These are phyloP conservation scores for Holothuria glaberrima DNA, from an alignment of 35 echinoderm and acorn worm species.

Conservation along the genomic window DNA sequence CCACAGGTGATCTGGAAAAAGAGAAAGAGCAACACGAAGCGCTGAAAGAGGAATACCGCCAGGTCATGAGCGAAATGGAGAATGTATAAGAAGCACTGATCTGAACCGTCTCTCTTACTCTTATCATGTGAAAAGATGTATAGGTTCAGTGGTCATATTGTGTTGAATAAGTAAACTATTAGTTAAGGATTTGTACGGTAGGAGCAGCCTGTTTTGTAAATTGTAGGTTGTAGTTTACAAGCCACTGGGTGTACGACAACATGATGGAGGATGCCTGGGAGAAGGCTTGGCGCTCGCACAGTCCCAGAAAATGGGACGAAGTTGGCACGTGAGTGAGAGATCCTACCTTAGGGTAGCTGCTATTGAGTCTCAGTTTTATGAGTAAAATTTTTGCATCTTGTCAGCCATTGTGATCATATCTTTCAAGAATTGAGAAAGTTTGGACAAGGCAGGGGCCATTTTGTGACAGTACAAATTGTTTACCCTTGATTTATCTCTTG, in stretches of 20 bases:
- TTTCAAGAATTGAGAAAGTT: neutral
- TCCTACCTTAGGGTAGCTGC: too few species aligned
- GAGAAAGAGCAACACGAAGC: neutral
- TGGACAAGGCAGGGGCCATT: neutral
- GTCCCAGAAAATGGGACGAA: neutral
- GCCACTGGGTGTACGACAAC: neutral
- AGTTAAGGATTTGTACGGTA: slow-evolving; percentile 38
- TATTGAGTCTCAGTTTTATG: too few species aligned
- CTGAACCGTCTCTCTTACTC: slow-evolving; percentile 17
- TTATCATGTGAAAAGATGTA: slow-evolving; percentile 18
- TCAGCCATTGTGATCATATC: too few species aligned
- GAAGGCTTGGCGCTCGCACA: neutral
- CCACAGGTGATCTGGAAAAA: slow-evolving; percentile 22
- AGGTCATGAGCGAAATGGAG: slow-evolving; percentile 40
- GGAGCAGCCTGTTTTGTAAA: slow-evolving; percentile 22
- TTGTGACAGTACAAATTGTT: too few species aligned
- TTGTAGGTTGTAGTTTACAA: slow-evolving; percentile 35
- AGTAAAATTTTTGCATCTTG: too few species aligned
- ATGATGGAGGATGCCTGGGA: neutral
- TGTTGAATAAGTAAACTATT: slow-evolving; percentile 39
- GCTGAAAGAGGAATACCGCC: slow-evolving; percentile 20
- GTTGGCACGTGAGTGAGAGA: too few species aligned
- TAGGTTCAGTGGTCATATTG: slow-evolving; percentile 42
- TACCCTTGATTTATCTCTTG: too few species aligned
- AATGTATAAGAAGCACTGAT: slow-evolving; percentile 1